Evolutionary conservation across 2,797 vertebrate species (phyloP), one percentile per base, ranked within the genome.

Genomic region (Pseudotriccus pelzelni): DNA sequence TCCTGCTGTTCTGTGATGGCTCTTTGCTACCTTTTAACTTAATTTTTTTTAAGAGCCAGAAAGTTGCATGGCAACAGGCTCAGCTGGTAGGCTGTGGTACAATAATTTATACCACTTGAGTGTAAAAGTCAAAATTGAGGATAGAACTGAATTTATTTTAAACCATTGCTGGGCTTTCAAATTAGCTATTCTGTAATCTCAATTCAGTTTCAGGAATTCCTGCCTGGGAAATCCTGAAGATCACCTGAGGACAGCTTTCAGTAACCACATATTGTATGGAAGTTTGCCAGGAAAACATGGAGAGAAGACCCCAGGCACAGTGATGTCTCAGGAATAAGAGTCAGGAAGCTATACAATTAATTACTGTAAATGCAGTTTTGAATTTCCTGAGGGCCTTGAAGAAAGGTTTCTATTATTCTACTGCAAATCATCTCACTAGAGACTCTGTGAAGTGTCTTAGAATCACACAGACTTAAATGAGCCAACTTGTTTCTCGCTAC

Each of bases 91-190:
- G 34, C 19, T 77, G 49, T 72, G 17, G 49, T 67, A 81, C 19
- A 87, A 24, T 37, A 64, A 74, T 83, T 84, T 72, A 74, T 53
- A 69, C 6, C 39, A 44, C 21, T 85, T 59, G n/a, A 92, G 28
- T 11, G 32, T 80, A 41, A 47, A 90, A 76, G 68, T 77, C 87
- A 92, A 80, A 93, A 81, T 9, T 5, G 4, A 84, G 28, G 44
- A 83, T 32, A 75, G 68, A 85, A 86, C 10, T 67, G 37, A 76
- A 80, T 58, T 93, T 92, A 85, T 87, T 89, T 90, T 84, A 68
- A 84, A 79, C 60, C 53, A 43, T 43, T 80, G 34, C 62, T 84
- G 24, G 36, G 41, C 43, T 85, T 82, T 87, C 58, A 87, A 78
- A 78, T 94, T 81, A 87, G 62, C 58, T 89, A 9, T 53, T 93